A percentile compares a stretch with the other conserved stretches of the same genome.
Evolutionary conservation across 2,797 vertebrate genomes (phyloP).

Genomic region (Lacerta agilis): DNA sequence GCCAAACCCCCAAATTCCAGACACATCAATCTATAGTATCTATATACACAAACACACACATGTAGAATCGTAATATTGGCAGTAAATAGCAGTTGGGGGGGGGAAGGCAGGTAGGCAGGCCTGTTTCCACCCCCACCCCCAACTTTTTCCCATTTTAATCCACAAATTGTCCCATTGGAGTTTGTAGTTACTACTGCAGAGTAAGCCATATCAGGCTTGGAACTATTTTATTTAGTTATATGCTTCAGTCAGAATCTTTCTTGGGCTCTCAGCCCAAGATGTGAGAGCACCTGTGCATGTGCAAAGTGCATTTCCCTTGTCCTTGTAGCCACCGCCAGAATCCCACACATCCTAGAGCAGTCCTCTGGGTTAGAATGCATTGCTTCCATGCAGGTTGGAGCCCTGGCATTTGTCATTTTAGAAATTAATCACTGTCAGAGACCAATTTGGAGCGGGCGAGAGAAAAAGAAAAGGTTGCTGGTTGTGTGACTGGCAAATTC

Average conservation of each 20-base stretch:
- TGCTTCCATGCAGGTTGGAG: neutral
- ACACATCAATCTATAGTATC: neutral
- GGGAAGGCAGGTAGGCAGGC: neutral
- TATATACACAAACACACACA: neutral
- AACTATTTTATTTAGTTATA: too few relatives aligned
- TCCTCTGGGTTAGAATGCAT: neutral
- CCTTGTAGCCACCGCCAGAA: neutral
- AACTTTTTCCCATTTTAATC: neutral
- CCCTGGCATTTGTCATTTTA: slow-evolving; percentile 18
- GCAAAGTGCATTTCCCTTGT: neutral
- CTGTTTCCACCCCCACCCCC: neutral
- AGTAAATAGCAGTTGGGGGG: neutral
- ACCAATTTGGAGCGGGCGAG: slow-evolving; percentile 8
- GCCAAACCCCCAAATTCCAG: neutral
- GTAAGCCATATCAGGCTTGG: neutral
- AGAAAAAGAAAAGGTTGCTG: neutral
- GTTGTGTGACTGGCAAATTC: slow-evolving; percentile 60
- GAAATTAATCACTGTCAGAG: slow-evolving; percentile 29
- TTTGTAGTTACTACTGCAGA: neutral
- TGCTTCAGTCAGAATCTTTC: neutral
- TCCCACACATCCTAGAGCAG: neutral
- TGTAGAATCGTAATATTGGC: neutral
- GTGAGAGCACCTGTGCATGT: neutral
- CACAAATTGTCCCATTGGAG: neutral
- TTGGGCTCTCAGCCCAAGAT: neutral